Evolutionary conservation across 1,140 invertebrate species (phyloP).

Genomic region (Adoxophyes honmai): DNA sequence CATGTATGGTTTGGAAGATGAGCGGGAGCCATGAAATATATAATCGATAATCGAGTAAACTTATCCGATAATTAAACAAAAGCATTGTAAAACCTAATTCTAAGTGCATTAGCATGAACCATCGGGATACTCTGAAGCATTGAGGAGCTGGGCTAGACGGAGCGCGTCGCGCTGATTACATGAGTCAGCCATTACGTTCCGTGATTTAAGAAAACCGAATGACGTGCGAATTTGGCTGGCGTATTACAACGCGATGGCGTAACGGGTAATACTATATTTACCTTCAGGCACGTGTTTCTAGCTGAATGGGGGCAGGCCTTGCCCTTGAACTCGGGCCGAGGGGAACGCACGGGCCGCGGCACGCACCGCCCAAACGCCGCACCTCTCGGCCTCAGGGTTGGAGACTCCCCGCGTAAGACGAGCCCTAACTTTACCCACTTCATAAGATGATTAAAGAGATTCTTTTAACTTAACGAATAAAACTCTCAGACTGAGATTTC

Average conservation of each 20-base stretch:
- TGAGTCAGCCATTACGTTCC: conserved; percentile 3
- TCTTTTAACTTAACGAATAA: too few species aligned
- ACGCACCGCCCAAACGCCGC: conserved; percentile 63
- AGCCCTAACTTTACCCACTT: too few species aligned
- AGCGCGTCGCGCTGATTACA: conserved; percentile 3
- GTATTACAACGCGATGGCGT: conserved; percentile 43
- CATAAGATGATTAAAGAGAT: too few species aligned
- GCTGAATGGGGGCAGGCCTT: conserved; percentile 64
- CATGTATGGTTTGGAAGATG: too few species aligned
- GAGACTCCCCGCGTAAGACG: background rate
- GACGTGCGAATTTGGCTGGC: conserved; percentile 24
- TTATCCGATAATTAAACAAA: too few species aligned
- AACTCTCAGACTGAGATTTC: too few species aligned
- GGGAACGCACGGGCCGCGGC: conserved; percentile 49
- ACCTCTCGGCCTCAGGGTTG: conserved; percentile 8
- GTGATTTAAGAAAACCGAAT: conserved; percentile 11
- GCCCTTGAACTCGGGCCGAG: conserved; percentile 55
- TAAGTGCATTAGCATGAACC: too few species aligned
- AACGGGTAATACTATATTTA: conserved; percentile 69
- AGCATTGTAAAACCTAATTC: too few species aligned
- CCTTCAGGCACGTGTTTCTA: conserved; percentile 69
- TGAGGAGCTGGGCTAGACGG: background rate
- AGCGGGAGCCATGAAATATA: too few species aligned
- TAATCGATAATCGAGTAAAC: too few species aligned
- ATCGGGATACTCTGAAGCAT: too few species aligned